phyloP scores from a whole-genome alignment of 1,140 invertebrate genomes.

The Drosophila pseudoananassae region DNA sequence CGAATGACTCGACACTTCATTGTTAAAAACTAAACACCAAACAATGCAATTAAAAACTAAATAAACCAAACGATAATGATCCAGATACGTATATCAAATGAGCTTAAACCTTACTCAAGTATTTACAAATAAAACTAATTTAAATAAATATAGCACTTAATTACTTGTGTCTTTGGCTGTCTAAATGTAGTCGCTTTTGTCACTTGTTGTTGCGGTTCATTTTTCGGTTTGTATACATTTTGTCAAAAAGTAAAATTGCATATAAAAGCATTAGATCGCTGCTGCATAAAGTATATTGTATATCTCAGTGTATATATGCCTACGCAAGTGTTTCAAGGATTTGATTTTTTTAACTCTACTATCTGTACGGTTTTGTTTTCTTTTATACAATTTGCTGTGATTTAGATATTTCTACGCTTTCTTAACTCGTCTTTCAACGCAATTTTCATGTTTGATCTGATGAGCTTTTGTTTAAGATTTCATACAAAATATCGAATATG shows the following conservation, averaged over 20 bases:
- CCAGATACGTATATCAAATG: neutral
- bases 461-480: constrained; percentile 31
- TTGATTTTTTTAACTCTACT: constrained; percentile 39
- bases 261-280: constrained; percentile 44
- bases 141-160: constrained; percentile 24
- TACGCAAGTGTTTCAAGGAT: constrained; percentile 22
- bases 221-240: constrained; percentile 42
- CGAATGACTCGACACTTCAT: constrained; percentile 52
- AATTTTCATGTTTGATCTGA: constrained; percentile 29
- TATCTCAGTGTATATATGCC: constrained; percentile 23
- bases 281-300: constrained; percentile 33
- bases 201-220: constrained; percentile 3
- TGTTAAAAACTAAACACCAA: constrained; percentile 13
- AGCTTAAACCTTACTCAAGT: neutral
- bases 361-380: constrained; percentile 20
- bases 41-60: constrained; percentile 8
- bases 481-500: constrained; percentile 57
- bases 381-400: constrained; percentile 74
- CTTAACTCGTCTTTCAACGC: constrained; percentile 42
- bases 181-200: constrained; percentile 15
- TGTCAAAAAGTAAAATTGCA: constrained; percentile 54
- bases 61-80: constrained; percentile 5
- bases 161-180: constrained; percentile 49
- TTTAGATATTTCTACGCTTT: constrained; percentile 82
- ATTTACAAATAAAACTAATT: constrained; percentile 43